Conservation (phyloP, 92 coral and sea anemone genomes). For the Actinernus sp. region DNA sequence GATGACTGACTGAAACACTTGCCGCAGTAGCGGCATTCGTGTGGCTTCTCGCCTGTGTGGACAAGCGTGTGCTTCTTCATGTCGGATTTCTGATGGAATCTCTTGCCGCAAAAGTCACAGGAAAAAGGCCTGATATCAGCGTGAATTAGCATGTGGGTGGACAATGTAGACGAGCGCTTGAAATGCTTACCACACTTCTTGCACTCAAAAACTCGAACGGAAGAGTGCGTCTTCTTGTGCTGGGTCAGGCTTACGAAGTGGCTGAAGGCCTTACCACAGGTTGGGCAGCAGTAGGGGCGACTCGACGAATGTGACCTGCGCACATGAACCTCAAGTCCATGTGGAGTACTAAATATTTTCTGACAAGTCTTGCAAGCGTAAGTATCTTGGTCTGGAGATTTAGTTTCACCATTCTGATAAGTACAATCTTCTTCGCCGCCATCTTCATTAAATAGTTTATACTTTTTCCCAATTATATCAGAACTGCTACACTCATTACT, state of each 20-base stretch:
- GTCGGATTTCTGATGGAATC: conserved; percentile 98
- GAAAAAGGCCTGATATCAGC: conserved; percentile 97
- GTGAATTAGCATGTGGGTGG: conserved; percentile 97
- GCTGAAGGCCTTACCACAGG: conserved; percentile 89
- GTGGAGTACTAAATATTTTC: conserved; percentile 90
- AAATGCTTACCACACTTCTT: conserved; percentile 87
- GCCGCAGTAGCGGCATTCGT: conserved; percentile 89
- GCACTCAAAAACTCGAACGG: conserved; percentile 82
- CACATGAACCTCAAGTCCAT: conserved; percentile 96
- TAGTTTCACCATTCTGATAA: no score
- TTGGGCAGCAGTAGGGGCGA: conserved; percentile 84
- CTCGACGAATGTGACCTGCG: conserved; percentile 83
- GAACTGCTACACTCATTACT: no score
- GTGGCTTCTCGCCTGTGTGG: conserved; percentile 97
- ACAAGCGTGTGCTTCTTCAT: conserved; percentile 96
- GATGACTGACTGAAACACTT: conserved; percentile 97
- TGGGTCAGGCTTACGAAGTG: conserved; percentile 91
- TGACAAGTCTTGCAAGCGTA: conserved; percentile 93
- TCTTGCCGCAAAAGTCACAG: conserved; percentile 88
- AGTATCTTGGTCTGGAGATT: conserved; percentile 43
- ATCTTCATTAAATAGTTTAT: no score
- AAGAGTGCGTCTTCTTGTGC: conserved; percentile 81
- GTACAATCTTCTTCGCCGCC: no score
- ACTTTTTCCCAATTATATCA: no score
- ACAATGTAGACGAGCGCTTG: conserved; percentile 92